These are phyloP conservation scores for Tricholauxania praeusta DNA, from an alignment of 2,888 invertebrate species.

Conservation along the genomic window DNA sequence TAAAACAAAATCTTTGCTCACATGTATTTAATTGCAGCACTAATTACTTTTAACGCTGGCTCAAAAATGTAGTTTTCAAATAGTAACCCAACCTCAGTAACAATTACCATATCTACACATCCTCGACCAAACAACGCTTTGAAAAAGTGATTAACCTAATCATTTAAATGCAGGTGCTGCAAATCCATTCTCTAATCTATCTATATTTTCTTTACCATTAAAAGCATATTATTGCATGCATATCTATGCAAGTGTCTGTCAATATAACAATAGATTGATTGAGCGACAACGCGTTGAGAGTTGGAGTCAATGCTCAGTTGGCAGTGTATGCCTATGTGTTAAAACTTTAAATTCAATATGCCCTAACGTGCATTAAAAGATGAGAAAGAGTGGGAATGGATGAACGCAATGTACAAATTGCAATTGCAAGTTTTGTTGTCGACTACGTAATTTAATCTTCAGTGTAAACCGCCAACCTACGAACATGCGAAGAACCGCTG, in stretches of 20 bases:
- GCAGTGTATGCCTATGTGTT: background rate
- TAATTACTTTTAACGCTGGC: too few species aligned
- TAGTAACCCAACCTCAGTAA: too few species aligned
- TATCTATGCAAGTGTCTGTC: background rate
- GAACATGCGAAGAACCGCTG: background rate
- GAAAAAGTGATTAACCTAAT: too few species aligned
- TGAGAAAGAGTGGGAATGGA: background rate
- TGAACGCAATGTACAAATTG: too few species aligned
- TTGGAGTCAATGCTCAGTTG: background rate
- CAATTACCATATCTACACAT: too few species aligned
- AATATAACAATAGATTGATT: background rate
- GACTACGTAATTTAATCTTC: background rate
- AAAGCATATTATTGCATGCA: background rate
- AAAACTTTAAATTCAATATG: background rate
- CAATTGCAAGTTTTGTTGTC: background rate
- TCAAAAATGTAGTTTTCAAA: too few species aligned
- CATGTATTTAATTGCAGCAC: too few species aligned
- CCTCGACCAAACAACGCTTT: too few species aligned
- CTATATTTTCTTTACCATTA: background rate
- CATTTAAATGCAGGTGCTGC: background rate
- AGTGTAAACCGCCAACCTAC: background rate
- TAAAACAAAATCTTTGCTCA: too few species aligned
- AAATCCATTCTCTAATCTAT: constrained; percentile 1
- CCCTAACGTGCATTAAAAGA: background rate
- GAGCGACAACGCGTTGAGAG: constrained; percentile 13